These are phyloP conservation scores for Opisthocomus hoazin DNA, from an alignment of 2,113 vertebrate species.

Conservation along the genomic window DNA sequence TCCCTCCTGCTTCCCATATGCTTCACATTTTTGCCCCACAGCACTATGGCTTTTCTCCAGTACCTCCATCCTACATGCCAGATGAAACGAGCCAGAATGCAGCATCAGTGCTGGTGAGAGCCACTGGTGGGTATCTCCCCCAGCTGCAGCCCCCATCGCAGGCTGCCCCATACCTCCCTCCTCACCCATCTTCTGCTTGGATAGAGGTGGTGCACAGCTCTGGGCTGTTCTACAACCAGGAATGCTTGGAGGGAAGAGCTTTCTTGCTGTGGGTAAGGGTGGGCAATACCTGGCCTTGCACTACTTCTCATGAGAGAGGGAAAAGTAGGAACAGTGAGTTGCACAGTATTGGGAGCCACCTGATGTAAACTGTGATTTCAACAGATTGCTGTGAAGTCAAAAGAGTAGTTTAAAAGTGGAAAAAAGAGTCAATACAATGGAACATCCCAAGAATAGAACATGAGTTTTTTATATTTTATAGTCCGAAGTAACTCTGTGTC, in stretches of 20 bases:
- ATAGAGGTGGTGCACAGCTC: accelerated
- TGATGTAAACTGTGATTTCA: background rate
- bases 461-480: background rate
- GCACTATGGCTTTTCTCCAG: background rate
- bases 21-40: background rate
- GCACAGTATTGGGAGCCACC: background rate
- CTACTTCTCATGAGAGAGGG: background rate
- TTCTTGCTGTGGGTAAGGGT: background rate
- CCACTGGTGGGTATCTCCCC: background rate
- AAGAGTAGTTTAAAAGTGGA: background rate
- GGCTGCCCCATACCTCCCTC: background rate
- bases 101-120: background rate
- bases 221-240: background rate
- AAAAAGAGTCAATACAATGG: background rate
- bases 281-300: background rate
- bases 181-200: background rate
- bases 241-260: background rate
- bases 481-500: background rate
- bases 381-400: background rate
- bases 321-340: background rate
- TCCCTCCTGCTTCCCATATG: background rate
- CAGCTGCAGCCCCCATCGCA: background rate
- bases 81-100: background rate
- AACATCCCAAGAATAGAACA: background rate
- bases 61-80: background rate